Conservation (phyloP, 2,113 vertebrate genomes). For the Rhea americana region DNA sequence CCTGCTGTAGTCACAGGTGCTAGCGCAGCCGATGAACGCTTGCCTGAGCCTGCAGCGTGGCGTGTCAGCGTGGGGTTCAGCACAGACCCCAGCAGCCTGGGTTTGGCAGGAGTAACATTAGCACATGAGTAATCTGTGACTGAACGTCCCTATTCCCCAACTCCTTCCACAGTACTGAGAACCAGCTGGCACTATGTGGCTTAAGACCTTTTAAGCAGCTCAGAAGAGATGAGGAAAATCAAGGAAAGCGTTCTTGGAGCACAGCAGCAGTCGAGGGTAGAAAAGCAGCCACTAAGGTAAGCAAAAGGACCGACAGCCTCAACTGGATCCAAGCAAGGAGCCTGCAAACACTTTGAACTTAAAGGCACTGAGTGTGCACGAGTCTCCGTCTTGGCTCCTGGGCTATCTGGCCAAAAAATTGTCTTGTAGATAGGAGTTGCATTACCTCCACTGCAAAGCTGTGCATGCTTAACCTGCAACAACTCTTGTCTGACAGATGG, state of each 20-base stretch:
- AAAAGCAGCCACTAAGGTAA: background rate
- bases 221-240: background rate
- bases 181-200: background rate
- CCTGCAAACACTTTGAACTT: background rate
- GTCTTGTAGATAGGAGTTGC: background rate
- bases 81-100: background rate
- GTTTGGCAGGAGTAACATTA: background rate
- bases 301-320: background rate
- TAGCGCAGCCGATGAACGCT: background rate
- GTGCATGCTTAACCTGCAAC: background rate
- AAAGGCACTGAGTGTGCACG: background rate
- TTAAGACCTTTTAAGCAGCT: conserved; percentile 1
- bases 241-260: background rate
- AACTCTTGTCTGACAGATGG: background rate
- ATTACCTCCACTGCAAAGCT: background rate
- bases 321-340: background rate
- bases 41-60: background rate
- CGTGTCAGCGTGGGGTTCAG: background rate
- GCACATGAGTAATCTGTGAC: background rate
- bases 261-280: background rate
- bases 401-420: background rate
- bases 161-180: background rate
- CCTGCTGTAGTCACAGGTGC: background rate
- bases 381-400: background rate
- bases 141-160: background rate